Percentiles rank a stretch among this genome's conserved stretches.
Conservation (phyloP, 2,888 invertebrate species). For the Acrobasis suavella region DNA sequence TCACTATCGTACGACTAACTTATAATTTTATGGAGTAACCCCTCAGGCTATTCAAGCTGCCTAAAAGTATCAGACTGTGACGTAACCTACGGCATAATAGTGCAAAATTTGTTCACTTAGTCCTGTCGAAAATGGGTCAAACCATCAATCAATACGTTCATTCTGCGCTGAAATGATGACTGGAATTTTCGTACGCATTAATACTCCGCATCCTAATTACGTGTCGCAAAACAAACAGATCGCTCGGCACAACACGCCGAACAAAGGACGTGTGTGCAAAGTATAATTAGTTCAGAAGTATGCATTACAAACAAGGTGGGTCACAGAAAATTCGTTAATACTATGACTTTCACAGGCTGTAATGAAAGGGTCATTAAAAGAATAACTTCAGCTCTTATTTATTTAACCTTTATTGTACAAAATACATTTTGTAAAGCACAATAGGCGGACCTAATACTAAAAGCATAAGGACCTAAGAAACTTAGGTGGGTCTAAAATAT, state of each 20-base stretch:
- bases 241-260: not conserved
- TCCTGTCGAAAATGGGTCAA: not conserved
- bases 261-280: not conserved
- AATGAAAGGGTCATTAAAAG: no score
- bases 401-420: no score
- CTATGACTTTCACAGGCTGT: not conserved
- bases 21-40: no score
- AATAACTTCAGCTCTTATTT: no score
- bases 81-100: no score
- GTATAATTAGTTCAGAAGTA: not conserved
- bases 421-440: no score
- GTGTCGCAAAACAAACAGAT: constrained; percentile 11
- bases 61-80: constrained; percentile 30
- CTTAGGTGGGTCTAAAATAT: no score
- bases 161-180: not conserved
- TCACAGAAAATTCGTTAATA: not conserved
- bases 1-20: no score
- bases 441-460: no score
- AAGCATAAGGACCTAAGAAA: no score
- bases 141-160: constrained; percentile 4
- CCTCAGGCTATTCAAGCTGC: no score
- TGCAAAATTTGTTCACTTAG: no score
- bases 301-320: not conserved
- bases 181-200: constrained; percentile 8
- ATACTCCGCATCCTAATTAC: constrained; percentile 9